Evolutionary conservation across 2,888 invertebrate genomes (phyloP).

Genomic region (Lepidochitona cinerea): DNA sequence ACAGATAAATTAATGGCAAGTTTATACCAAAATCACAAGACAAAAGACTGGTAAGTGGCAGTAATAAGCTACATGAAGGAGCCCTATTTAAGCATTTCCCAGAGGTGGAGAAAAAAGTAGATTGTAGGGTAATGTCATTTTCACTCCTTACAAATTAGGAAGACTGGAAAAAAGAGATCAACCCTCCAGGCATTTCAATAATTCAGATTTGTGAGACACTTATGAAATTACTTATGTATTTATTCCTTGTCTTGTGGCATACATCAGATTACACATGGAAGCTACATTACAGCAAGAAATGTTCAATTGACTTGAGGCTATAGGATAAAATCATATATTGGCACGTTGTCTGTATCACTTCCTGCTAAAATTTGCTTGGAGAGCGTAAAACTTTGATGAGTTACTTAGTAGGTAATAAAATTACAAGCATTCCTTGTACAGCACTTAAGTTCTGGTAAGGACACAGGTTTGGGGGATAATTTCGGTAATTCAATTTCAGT

Average conservation of each 20-base stretch:
- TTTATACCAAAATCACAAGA: too few species aligned
- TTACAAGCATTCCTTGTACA: not conserved
- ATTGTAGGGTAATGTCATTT: too few species aligned
- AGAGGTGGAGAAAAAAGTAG: too few species aligned
- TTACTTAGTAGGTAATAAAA: constrained; percentile 3
- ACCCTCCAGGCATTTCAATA: not conserved
- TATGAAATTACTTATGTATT: constrained; percentile 1
- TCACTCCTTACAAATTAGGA: too few species aligned
- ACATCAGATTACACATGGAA: too few species aligned
- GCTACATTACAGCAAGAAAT: not conserved
- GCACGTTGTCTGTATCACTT: not conserved
- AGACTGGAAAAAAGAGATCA: too few species aligned
- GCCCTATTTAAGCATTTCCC: too few species aligned
- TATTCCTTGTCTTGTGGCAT: not conserved
- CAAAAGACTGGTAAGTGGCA: too few species aligned
- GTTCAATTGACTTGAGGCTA: not conserved
- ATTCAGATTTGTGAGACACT: not conserved
- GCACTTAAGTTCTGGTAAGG: not conserved
- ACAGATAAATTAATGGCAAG: too few species aligned
- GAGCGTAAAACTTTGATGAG: not conserved
- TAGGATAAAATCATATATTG: not conserved
- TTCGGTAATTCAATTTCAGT: not conserved
- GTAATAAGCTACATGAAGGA: too few species aligned
- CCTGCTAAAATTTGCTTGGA: not conserved
- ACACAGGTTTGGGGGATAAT: not conserved